A percentile compares a stretch with the other conserved stretches of the same genome.
phyloP scores from a whole-genome alignment of 2,888 invertebrate genomes.

The Phengaris arion region DNA sequence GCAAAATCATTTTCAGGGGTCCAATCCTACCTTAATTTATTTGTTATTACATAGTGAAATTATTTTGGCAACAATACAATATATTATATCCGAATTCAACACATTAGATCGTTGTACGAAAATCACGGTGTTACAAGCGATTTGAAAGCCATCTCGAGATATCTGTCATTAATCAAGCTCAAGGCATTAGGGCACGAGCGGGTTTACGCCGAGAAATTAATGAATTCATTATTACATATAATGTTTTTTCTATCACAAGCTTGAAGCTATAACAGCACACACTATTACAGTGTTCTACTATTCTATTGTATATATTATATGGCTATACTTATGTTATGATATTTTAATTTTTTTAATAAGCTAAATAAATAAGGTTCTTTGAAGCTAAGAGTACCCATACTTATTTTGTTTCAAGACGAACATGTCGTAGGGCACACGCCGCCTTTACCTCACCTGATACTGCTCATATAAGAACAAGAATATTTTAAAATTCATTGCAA shows the following conservation, averaged over 20 bases:
- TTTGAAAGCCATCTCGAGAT: conserved; percentile 30
- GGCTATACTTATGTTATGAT: too few relatives aligned
- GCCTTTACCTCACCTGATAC: too few relatives aligned
- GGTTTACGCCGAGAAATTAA: conserved; percentile 62
- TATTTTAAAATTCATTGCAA: too few relatives aligned
- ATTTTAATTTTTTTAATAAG: too few relatives aligned
- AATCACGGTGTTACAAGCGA: conserved; percentile 25
- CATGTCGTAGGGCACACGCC: too few relatives aligned
- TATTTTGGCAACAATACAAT: not conserved
- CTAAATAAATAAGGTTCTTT: too few relatives aligned
- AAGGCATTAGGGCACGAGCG: conserved; percentile 40
- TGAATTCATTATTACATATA: conserved; percentile 70
- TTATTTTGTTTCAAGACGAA: too few relatives aligned
- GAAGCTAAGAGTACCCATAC: too few relatives aligned
- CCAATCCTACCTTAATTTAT: too few relatives aligned
- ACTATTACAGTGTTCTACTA: not conserved
- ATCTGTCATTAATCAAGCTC: conserved; percentile 42
- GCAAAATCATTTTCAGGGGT: too few relatives aligned
- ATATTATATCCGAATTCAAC: not conserved
- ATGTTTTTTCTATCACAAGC: conserved; percentile 67
- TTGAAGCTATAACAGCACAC: conserved; percentile 55
- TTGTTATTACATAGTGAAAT: too few relatives aligned
- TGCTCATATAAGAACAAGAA: too few relatives aligned
- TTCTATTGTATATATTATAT: not conserved
- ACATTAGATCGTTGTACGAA: not conserved